phyloP scores from a whole-genome alignment of 2,113 vertebrate species.

The Ellobius talpinus region DNA sequence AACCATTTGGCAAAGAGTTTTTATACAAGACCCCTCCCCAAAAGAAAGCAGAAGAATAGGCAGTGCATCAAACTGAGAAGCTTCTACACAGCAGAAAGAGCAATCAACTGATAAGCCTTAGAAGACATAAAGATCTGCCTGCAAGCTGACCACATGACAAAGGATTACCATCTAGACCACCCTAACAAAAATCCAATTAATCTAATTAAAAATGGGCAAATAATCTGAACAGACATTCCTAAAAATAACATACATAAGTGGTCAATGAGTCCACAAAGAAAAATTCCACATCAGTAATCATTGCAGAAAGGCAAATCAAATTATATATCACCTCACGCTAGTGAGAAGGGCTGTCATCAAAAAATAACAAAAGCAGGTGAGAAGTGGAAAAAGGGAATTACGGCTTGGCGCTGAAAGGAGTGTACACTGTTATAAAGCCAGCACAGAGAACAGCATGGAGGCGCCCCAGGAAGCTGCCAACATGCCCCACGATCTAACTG shows the following conservation, averaged over 20 bases:
- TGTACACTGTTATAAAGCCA: neutral
- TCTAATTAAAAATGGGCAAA: neutral
- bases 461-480: neutral
- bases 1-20: neutral
- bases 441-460: neutral
- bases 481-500: no score
- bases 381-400: no score
- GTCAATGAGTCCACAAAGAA: neutral
- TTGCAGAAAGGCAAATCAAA: neutral
- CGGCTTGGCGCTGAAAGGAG: rapidly evolving
- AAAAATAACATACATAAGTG: neutral
- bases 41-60: neutral
- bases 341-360: neutral
- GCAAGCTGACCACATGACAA: neutral
- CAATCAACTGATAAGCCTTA: no score
- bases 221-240: neutral
- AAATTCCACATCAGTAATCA: no score
- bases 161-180: neutral
- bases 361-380: neutral
- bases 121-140: neutral
- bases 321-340: no score
- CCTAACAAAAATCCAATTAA: neutral
- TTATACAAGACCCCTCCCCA: neutral
- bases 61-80: neutral
- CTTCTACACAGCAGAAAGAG: neutral